These are phyloP conservation scores for Macropis europaea DNA, from an alignment of 2,888 invertebrate genomes.

Conservation along the genomic window DNA sequence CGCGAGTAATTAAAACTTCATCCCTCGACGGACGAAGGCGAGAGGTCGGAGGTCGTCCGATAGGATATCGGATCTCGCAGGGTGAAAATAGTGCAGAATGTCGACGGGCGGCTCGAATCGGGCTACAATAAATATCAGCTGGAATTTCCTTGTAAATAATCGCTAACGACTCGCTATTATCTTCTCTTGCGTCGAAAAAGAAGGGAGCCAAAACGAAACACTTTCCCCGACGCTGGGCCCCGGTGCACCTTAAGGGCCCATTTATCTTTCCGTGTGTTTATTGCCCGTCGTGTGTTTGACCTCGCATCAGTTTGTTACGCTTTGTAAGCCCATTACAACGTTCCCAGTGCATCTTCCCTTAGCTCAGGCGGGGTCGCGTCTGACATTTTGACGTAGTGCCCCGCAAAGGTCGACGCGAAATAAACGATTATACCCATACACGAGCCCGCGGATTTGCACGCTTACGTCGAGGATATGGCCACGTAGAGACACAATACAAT, in stretches of 20 bases:
- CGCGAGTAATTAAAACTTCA: constrained; percentile 32
- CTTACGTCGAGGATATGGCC: constrained; percentile 30
- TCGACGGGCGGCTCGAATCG: background rate
- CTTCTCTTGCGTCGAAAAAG: constrained; percentile 22
- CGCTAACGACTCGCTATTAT: constrained; percentile 50
- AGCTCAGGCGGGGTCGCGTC: constrained; percentile 77
- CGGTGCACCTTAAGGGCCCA: constrained; percentile 70
- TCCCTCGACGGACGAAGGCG: background rate
- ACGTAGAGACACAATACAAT: constrained; percentile 59
- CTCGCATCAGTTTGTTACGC: constrained; percentile 80
- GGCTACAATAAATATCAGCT: constrained; percentile 32
- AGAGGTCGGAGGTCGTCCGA: constrained; percentile 7
- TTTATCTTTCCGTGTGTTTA: constrained; percentile 79
- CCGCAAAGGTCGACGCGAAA: constrained; percentile 78
- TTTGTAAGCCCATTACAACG: constrained; percentile 79
- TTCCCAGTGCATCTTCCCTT: constrained; percentile 76
- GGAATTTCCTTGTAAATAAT: constrained; percentile 47
- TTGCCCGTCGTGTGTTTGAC: constrained; percentile 79
- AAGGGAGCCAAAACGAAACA: constrained; percentile 58
- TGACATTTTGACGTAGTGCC: constrained; percentile 80
- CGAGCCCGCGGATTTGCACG: constrained; percentile 47
- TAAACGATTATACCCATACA: constrained; percentile 73
- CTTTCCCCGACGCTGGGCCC: constrained; percentile 58
- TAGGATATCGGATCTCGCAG: constrained; percentile 6
- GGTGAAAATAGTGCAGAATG: background rate